A percentile compares a stretch with the other conserved stretches of the same genome.
Conservation (phyloP, 1,140 invertebrate genomes). For the Saxidomus purpurata region DNA sequence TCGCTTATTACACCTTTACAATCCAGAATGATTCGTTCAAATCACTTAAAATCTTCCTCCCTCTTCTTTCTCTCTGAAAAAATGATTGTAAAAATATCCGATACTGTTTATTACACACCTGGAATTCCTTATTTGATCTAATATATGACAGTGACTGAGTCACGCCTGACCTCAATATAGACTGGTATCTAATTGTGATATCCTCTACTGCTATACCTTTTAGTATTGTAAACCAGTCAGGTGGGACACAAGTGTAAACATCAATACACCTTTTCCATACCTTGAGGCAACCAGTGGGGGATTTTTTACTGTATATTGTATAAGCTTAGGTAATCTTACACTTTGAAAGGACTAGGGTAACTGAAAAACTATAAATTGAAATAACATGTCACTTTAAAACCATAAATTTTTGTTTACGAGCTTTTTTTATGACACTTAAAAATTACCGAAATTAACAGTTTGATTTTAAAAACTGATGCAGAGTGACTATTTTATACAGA, state of each 20-base stretch:
- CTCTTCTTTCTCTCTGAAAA: neutral
- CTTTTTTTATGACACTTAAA: no score
- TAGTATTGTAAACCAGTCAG: conserved; percentile 16
- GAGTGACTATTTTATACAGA: no score
- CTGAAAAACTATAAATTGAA: no score
- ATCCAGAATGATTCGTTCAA: neutral
- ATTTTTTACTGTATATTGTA: conserved; percentile 19
- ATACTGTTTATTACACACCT: conserved; percentile 8
- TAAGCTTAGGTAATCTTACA: conserved; percentile 4
- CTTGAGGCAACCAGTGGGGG: conserved; percentile 40
- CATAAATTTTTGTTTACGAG: no score
- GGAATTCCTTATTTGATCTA: conserved; percentile 40
- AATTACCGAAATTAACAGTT: no score
- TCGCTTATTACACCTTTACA: neutral
- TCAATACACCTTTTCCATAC: conserved; percentile 40
- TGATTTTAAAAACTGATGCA: no score
- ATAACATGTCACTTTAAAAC: no score
- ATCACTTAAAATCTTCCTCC: neutral
- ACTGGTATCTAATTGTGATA: neutral
- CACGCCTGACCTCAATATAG: conserved; percentile 26
- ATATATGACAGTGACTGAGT: conserved; percentile 45
- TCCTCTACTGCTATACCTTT: neutral
- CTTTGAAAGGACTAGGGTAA: no score
- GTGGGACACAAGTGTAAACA: conserved; percentile 44
- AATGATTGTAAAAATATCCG: neutral